Percentiles rank a stretch among this genome's conserved stretches.
Conservation (phyloP, 2,113 vertebrate species). For the Chionis minor region DNA sequence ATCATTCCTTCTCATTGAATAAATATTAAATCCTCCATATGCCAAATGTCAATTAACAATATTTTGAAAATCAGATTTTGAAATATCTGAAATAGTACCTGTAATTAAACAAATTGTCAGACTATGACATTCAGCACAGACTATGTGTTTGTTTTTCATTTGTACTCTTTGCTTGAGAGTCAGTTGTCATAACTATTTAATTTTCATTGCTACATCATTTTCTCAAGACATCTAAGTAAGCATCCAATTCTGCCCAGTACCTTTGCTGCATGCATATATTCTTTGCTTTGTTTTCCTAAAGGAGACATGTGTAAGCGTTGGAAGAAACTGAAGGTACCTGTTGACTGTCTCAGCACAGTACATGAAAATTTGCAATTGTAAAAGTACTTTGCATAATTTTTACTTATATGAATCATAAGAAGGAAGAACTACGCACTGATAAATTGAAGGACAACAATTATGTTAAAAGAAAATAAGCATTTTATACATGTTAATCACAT, state of each 20-base stretch:
- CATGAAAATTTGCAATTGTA: neutral
- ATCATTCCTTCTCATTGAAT: neutral
- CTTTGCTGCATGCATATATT: neutral
- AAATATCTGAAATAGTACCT: neutral
- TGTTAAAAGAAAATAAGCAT: neutral
- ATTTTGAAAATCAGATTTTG: neutral
- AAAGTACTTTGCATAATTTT: neutral
- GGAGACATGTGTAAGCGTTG: neutral
- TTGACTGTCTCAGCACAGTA: neutral
- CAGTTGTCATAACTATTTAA: neutral
- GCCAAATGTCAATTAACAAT: neutral
- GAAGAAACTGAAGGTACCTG: neutral
- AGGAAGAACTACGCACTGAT: neutral
- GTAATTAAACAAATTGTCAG: neutral
- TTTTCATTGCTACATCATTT: neutral
- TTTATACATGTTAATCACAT: neutral
- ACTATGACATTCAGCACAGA: neutral
- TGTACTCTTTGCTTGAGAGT: neutral
- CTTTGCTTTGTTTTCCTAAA: neutral
- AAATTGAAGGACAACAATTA: neutral
- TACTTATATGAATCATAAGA: neutral
- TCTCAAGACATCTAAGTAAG: neutral
- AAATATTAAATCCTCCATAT: neutral
- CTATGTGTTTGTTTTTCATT: neutral
- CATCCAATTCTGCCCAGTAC: neutral